Percentiles rank a stretch among this genome's conserved stretches.
Evolutionary conservation across 2,113 vertebrate species (phyloP).

Genomic region (Spilogale gracilis): DNA sequence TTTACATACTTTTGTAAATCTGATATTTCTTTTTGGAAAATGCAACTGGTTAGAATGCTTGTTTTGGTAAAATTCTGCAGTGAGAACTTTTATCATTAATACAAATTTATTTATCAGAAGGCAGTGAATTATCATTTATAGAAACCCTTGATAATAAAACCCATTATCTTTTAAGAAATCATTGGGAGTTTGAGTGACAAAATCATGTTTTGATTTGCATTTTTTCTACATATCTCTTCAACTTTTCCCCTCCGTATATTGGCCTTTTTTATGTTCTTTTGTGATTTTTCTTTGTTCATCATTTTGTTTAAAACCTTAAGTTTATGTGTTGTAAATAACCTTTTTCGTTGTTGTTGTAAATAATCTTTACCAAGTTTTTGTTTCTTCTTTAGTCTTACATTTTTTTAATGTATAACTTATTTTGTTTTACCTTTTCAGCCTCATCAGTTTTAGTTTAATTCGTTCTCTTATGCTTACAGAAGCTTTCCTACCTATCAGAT

Average conservation of each 20-base stretch:
- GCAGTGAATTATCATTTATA: conserved; percentile 15
- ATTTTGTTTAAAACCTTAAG: background rate
- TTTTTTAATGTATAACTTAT: background rate
- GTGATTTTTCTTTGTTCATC: background rate
- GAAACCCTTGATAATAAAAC: background rate
- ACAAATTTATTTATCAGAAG: background rate
- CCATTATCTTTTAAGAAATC: conserved; percentile 27
- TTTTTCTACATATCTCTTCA: background rate
- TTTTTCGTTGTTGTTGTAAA: background rate
- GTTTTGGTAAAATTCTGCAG: conserved; percentile 35
- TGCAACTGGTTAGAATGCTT: background rate
- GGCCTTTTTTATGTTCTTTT: background rate
- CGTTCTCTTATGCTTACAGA: background rate
- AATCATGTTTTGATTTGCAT: conserved; percentile 25
- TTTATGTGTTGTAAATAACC: background rate
- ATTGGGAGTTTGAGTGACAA: conserved; percentile 27
- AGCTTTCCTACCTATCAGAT: background rate
- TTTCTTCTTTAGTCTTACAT: background rate
- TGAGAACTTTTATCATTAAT: background rate
- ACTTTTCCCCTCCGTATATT: background rate
- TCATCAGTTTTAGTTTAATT: conserved; percentile 52
- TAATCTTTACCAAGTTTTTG: background rate
- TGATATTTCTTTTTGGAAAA: background rate
- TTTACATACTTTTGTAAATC: background rate
- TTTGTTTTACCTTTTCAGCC: background rate